Conservation (phyloP, 2,797 vertebrate genomes). For the Lepilemur septentrionalis region DNA sequence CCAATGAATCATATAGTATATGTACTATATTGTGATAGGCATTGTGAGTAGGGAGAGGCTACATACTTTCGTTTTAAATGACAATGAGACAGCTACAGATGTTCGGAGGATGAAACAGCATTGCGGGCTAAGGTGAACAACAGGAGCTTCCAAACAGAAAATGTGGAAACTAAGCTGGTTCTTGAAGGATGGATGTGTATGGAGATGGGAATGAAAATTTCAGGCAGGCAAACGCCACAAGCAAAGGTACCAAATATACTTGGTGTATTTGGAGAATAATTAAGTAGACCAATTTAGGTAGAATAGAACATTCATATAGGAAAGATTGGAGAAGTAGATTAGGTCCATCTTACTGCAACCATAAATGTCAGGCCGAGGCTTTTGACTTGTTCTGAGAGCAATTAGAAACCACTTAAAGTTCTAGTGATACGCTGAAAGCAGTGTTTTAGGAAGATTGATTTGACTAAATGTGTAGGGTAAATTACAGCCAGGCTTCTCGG, state of each 20-base stretch:
- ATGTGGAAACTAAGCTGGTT: not conserved
- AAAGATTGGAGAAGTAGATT: not conserved
- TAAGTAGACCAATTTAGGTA: not conserved
- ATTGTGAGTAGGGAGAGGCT: not conserved
- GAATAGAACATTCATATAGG: not conserved
- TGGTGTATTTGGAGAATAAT: not conserved
- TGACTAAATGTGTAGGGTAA: not conserved
- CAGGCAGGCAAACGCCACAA: not conserved
- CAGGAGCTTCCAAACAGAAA: not conserved
- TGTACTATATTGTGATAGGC: not conserved
- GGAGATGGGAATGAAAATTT: not conserved
- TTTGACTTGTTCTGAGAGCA: not conserved
- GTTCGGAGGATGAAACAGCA: not conserved
- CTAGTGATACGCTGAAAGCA: not conserved
- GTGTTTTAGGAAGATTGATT: not conserved
- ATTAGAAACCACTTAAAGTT: not conserved
- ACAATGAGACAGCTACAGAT: not conserved
- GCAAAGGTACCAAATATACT: not conserved
- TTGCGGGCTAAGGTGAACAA: not conserved
- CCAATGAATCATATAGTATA: not conserved
- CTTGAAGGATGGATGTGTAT: not conserved
- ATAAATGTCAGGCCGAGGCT: not conserved
- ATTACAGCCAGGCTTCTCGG: not conserved
- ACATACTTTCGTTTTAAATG: not conserved
- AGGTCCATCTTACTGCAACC: not conserved